Base-by-base conservation (phyloP, 2,797 vertebrate species). In the Squalus acanthias region DNA sequence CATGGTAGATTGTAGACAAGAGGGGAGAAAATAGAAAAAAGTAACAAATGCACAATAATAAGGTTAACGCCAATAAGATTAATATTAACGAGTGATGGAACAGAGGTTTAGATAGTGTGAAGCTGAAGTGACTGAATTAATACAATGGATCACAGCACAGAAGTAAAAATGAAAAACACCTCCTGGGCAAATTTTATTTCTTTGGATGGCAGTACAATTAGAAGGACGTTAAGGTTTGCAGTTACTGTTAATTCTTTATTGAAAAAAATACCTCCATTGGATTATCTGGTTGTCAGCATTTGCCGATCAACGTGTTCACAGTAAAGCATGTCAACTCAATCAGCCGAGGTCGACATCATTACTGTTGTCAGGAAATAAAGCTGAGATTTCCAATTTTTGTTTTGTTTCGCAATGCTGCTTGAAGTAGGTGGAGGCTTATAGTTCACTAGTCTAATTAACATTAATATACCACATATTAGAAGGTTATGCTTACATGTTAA, bases 251-350 rank as follows among this genome's bases (percentile, higher is more conserved):
- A 95, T 76, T 95, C 70, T 95, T 33, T 57, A 76, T 33, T 76
- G 70, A 92, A 92, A 76, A 57, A 93, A 57, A 13, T 15, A 57
- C 26, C n/a, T 74, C 93, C 39, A 33, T 70, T 72, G 93, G 22
- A 95, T 74, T 72, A 74, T 74, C 39, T 69, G 70, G 69, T 50
- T 74, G 69, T 74, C 69, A 95, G 69, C 69, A 74, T 74, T 95
- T 74, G 70, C 46, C 50, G 29, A n/a, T 95, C 94, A 76, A 10
- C 29, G 3, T 72, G 46, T 95, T 95, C 70, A 74, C 24, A 95
- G 94, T 29, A 50, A 24, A 74, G 29, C 9, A 76, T 95, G 94
- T 95, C 70, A 95, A 95, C 70, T 95, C 94, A 95, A 95, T 95
- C 94, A 95, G 3, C 46, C 24, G 13, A 76, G 94, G 94, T 95